Evolutionary conservation across 2,888 invertebrate species (phyloP).

Genomic region (Eueremaeus valkanovi): DNA sequence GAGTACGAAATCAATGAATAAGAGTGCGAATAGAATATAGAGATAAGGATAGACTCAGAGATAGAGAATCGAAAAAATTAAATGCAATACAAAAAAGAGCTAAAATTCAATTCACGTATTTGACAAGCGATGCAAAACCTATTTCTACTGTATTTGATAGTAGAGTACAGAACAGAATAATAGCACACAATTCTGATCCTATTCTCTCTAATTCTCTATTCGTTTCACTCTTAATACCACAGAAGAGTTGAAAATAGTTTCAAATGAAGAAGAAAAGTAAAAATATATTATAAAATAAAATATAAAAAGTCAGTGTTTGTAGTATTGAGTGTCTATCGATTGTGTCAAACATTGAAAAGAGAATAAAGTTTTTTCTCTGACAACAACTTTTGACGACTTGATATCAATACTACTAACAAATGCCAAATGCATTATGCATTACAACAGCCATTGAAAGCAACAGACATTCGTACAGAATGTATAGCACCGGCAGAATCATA

Average conservation of each 20-base stretch:
- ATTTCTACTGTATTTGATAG: no score
- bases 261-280: neutral
- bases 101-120: constrained; percentile 7
- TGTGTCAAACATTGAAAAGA: neutral
- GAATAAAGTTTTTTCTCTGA: neutral
- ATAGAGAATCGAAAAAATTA: neutral
- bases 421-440: constrained; percentile 22
- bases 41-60: neutral
- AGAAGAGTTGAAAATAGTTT: neutral
- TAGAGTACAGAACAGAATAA: no score
- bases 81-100: neutral
- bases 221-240: neutral
- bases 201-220: neutral
- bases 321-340: constrained; percentile 2
- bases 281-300: neutral
- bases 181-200: no score
- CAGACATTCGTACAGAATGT: no score
- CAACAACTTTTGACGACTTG: constrained; percentile 12
- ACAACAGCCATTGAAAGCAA: neutral
- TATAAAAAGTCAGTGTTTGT: neutral
- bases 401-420: constrained; percentile 20
- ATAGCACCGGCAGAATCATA: neutral
- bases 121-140: constrained; percentile 14
- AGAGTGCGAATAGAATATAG: neutral
- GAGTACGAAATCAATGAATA: no score